phyloP scores from a whole-genome alignment of 2,888 invertebrate species.

The Punctoribates punctum region DNA sequence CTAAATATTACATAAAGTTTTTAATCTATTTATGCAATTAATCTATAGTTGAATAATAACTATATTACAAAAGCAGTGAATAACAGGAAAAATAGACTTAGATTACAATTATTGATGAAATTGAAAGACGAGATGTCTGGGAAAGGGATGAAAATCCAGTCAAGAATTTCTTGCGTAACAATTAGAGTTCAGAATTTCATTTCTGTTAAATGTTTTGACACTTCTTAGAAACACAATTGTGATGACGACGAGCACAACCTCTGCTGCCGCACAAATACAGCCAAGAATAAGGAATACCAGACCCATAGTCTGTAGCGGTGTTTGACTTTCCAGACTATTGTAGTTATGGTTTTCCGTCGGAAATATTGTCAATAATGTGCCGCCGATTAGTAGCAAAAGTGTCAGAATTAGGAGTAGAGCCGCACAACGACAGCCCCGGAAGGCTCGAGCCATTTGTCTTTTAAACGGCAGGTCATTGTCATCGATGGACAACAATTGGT shows the following conservation, averaged over 20 bases:
- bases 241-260: not conserved
- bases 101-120: too few relatives aligned
- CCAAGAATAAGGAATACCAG: constrained; percentile 1
- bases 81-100: too few relatives aligned
- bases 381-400: not conserved
- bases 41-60: too few relatives aligned
- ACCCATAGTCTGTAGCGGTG: not conserved
- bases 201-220: not conserved
- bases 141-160: too few relatives aligned
- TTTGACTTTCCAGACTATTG: not conserved
- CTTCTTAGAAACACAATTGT: constrained; percentile 13
- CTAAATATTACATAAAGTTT: too few relatives aligned
- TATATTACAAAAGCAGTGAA: too few relatives aligned
- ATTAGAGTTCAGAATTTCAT: not conserved
- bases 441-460: constrained; percentile 15
- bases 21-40: too few relatives aligned
- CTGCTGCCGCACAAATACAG: constrained; percentile 10
- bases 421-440: constrained; percentile 9
- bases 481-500: not conserved
- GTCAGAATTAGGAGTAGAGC: constrained; percentile 6
- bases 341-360: not conserved
- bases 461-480: not conserved
- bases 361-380: constrained; percentile 2
- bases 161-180: too few relatives aligned
- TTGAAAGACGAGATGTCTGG: too few relatives aligned